Base-by-base conservation (phyloP, 2,797 vertebrate genomes). In the Pogonophryne albipinna region DNA sequence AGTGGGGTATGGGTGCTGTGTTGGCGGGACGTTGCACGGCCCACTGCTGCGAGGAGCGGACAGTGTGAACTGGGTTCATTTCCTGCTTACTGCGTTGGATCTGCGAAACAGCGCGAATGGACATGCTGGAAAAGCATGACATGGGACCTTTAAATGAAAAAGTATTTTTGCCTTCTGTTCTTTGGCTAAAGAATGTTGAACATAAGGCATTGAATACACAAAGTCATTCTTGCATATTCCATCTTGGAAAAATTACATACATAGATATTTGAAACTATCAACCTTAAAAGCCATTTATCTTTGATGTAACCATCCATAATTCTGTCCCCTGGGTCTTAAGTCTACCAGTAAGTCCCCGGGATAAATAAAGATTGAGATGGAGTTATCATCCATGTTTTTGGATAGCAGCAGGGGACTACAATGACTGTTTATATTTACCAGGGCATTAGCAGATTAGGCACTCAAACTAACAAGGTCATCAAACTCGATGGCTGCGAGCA, bases 381-480 rank as follows among this genome's bases (percentile, higher is more conserved):
- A 87, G 82, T 84, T 87, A 84, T 91, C 85, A 83, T 89, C 85
- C 92, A 87, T 89, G 87, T 89, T 90, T 79, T 64, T 91, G 87
- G 87, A 87, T 66, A 83, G 90, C 91, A 92, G 92, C 66, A 51
- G 77, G 51, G 19, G 17, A 74, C 76, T 56, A 85, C 86, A 88
- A 90, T 90, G 89, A 84, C 90, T 91, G 89, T 93, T 93, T 94
- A 94, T 93, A 95, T 95, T 95, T 94, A 94, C 93, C 93, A 85
- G 85, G 82, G 92, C 93, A 94, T 95, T 95, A 95, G 92, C 93
- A 94, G 94, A 95, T 94, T 94, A 95, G 92, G 90, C 91, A 93
- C 93, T 94, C 91, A 90, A 93, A 91, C 93, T 95, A 94, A 95
- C 92, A 92, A 94, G 94, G 94, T 94, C 93, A 94, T 93, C 92